Conservation (phyloP, 2,113 vertebrate genomes). For the Eira barbara region DNA sequence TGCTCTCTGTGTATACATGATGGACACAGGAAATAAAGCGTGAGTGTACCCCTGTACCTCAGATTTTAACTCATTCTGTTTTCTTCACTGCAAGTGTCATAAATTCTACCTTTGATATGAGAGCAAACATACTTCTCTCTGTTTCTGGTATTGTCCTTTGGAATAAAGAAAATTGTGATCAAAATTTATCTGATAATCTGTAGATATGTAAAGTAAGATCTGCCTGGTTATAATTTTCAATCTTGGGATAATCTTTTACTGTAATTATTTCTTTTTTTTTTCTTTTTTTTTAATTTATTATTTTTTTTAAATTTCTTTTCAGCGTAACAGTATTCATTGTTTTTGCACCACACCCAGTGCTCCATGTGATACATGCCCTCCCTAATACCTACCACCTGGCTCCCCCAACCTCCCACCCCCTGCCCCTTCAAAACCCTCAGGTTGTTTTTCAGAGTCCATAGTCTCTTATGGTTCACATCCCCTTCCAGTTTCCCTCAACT, state of each 20-base stretch:
- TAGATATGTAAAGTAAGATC: background rate
- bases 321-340: too few relatives aligned
- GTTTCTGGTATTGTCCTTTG: background rate
- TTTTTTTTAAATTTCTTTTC: too few relatives aligned
- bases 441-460: too few relatives aligned
- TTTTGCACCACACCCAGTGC: too few relatives aligned
- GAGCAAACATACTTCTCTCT: background rate
- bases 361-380: too few relatives aligned
- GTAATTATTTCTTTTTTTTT: conserved; percentile 18
- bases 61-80: conserved; percentile 37
- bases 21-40: conserved; percentile 36
- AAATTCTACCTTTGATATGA: background rate
- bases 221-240: background rate
- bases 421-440: too few relatives aligned
- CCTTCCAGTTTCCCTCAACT: too few relatives aligned
- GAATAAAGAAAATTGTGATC: background rate
- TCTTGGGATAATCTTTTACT: background rate
- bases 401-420: too few relatives aligned
- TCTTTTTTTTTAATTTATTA: too few relatives aligned
- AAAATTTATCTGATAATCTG: background rate
- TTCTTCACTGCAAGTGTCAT: background rate
- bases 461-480: too few relatives aligned
- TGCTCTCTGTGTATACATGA: background rate
- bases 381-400: too few relatives aligned
- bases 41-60: background rate